A percentile compares a stretch with the other conserved stretches of the same genome.
Conservation (phyloP, 2,113 vertebrate genomes). For the Lophochroa leadbeateri region DNA sequence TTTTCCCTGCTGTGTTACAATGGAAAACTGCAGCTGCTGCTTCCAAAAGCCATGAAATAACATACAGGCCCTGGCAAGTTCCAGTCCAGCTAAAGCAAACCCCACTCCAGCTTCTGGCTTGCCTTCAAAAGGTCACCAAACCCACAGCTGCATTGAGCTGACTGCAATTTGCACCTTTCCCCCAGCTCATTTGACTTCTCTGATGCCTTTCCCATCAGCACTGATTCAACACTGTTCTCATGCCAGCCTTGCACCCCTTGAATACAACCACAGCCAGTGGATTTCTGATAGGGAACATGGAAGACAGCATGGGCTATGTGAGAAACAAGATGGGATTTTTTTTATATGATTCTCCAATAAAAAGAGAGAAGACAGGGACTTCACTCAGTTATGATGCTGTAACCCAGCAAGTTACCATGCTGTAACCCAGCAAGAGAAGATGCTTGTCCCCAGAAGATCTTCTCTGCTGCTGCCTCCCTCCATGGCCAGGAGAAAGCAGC, state of each 20-base stretch:
- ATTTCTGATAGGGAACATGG: neutral
- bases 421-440: neutral
- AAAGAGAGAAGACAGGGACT: neutral
- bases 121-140: neutral
- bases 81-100: neutral
- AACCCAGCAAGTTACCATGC: neutral
- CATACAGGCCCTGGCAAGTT: neutral
- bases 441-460: neutral
- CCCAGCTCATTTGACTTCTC: neutral
- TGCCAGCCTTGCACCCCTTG: neutral
- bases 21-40: neutral
- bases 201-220: neutral
- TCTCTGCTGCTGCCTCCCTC: neutral
- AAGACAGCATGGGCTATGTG: neutral
- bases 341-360: neutral
- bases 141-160: neutral
- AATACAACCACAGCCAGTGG: neutral
- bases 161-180: constrained; percentile 1
- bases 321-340: neutral
- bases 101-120: neutral
- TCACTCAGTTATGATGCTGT: neutral
- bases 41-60: constrained; percentile 35
- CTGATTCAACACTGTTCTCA: neutral
- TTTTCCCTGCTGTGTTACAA: neutral
- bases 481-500: rapidly evolving